A percentile compares a stretch with the other conserved stretches of the same genome.
Evolutionary conservation across 92 coral and sea anemone species (phyloP).

Genomic region (Siderastrea radians): DNA sequence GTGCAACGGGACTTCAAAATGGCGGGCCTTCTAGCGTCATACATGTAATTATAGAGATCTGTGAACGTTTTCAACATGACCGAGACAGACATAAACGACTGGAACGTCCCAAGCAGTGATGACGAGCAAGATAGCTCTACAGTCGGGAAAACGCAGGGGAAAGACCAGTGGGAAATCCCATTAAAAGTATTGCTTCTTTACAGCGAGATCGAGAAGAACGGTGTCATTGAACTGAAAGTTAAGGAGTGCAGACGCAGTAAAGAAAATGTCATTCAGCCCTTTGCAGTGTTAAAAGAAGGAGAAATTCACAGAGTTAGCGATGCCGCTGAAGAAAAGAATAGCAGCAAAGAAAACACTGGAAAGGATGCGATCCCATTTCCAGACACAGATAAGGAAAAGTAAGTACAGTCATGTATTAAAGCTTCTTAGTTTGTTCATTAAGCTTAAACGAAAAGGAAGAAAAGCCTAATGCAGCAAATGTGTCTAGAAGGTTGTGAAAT

Average conservation of each 20-base stretch:
- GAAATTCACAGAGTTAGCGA: neutral
- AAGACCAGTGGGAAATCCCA: conserved; percentile 53
- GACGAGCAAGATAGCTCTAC: conserved; percentile 59
- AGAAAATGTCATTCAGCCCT: neutral
- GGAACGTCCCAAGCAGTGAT: conserved; percentile 75
- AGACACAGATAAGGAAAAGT: conserved; percentile 15
- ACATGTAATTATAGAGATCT: no score
- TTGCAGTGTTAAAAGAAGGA: neutral
- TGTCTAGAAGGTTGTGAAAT: no score
- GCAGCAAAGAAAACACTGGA: neutral
- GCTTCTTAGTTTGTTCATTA: neutral
- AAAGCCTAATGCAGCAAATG: no score
- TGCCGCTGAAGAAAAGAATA: neutral
- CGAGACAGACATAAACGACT: conserved; percentile 24
- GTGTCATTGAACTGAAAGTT: conserved; percentile 68
- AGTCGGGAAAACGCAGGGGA: neutral
- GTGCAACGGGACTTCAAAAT: no score
- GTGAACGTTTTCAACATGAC: conserved; percentile 16
- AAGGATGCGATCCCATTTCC: neutral
- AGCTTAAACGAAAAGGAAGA: no score
- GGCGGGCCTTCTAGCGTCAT: no score
- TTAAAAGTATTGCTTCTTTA: conserved; percentile 49
- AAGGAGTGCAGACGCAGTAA: conserved; percentile 58
- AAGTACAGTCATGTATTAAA: neutral
- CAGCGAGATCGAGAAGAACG: conserved; percentile 64